Evolutionary conservation across 2,113 vertebrate species (phyloP), one percentile per base, ranked within the genome.

Genomic region (Tringa solitaria): DNA sequence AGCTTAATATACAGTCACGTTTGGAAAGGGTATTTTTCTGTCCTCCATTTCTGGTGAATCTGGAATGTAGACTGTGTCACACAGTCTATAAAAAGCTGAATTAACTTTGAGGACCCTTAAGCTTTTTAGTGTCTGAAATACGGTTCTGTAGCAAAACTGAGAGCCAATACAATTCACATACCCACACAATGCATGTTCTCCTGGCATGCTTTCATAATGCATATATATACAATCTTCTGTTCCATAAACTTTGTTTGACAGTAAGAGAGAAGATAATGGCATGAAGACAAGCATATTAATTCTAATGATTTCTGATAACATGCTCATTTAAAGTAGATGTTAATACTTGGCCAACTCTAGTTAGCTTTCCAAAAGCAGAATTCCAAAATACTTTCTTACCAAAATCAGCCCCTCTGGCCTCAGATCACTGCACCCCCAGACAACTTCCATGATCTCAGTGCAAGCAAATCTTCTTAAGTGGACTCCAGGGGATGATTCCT

Each of bases 321-420:
- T 4, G 41, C n/a, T 61, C n/a, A 43, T 68, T 77, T 59, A 30
- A 83, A 91, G 74, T 33, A 53, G 22, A 81, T 32, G 32, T 48
- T 80, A 67, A 51, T 56, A 56, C 11, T 86, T 33, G 51, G 15
- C 56, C 75, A 81, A 68, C 35, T 84, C 26, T 43, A 28, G 46
- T 90, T 68, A 86, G 30, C 64, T 81, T 95, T 87, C 61, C 73
- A 82, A 96, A 94, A 92, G 37, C 21, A 78, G 60, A 74, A 84
- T 75, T 92, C 87, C 53, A 92, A 90, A 95, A 48, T 30, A 33
- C 10, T 83, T 93, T 39, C 63, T 90, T 92, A 95, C 79, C 73
- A 68, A 68, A 84, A 77, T 60, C 70, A 95, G n/a, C 28, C 63
- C 43, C 33, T 81, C 68, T 92, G 92, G 86, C 75, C 79, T 90